phyloP scores from a whole-genome alignment of 2,888 invertebrate genomes.

The Ophraella communa region DNA sequence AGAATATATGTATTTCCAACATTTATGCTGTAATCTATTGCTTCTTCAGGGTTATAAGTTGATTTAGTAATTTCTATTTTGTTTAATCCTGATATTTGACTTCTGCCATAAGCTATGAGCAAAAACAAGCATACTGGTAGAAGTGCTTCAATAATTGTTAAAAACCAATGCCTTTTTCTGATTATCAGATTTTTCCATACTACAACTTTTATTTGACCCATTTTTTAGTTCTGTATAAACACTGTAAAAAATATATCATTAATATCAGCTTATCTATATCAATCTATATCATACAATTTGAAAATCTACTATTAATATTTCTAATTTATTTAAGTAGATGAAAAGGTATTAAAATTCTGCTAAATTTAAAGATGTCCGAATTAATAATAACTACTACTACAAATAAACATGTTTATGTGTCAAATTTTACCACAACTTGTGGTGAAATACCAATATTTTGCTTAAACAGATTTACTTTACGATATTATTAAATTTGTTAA shows the following conservation, averaged over 20 bases:
- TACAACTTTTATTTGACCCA: slow-evolving; percentile 48
- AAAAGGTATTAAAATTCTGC: no score
- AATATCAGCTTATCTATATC: no score
- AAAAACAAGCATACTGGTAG: slow-evolving; percentile 54
- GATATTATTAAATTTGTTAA: no score
- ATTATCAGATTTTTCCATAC: slow-evolving; percentile 55
- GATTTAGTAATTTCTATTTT: slow-evolving; percentile 48
- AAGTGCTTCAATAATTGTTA: slow-evolving; percentile 51
- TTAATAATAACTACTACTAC: no score
- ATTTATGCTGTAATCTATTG: slow-evolving; percentile 31
- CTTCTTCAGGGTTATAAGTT: slow-evolving; percentile 43
- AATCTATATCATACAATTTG: no score
- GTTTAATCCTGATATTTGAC: slow-evolving; percentile 52
- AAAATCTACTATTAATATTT: no score
- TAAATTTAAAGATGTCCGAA: no score
- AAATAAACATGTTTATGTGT: no score
- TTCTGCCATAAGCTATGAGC: slow-evolving; percentile 53
- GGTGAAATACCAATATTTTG: no score
- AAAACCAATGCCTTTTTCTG: slow-evolving; percentile 53
- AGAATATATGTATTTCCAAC: slow-evolving; percentile 40
- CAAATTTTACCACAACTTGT: no score
- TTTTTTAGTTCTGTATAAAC: background rate
- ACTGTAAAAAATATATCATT: background rate
- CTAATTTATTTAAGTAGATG: no score
- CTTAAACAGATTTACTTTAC: no score